Evolutionary conservation across 2,888 invertebrate genomes (phyloP), one percentile per base, ranked within the genome.

Genomic region (Ametastegia equiseti): DNA sequence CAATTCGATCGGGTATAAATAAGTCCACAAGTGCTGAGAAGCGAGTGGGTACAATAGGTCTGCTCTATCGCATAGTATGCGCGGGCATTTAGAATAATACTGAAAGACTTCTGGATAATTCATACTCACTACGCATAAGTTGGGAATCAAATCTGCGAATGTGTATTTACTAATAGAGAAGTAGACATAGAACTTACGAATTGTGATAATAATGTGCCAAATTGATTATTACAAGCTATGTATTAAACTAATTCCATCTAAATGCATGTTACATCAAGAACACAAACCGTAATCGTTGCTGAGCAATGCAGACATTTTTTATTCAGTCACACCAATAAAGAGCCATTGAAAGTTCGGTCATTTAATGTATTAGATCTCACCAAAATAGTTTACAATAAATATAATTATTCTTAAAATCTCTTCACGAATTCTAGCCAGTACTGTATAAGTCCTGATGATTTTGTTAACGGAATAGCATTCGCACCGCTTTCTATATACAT

Each of bases 311-410:
- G 47, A 71, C 27, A 47, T 71, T 47, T 47, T 47, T 71, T 47
- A 71, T 71, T 71, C 27, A 71, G 30, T 27, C 30, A 47, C 47
- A 71, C 47, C n/a, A 47, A 71, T 30, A 23, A 27, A 47, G 45
- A 71, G 42, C 42, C 39, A 69, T 19, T 23, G n/a, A 67, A 27
- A 27, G 47, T 71, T 47, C 47, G 71, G 45, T 71, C 27, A 15
- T 47, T 71, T 30, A 13, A 47, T 47, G 30, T 71, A 45, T 71
- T 47, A n/a, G 47, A 71, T 69, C 6, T 73, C 42, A 42, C 15
- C 15, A 65, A 39, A 65, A 50, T 69, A 69, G 42, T 71, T 47
- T 23, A 71, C 27, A 71, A 71, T 71, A 71, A 71, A 71, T 71
- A 71, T 45, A 71, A 47, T 47, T 71, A 30, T 71, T 30, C 7